These are phyloP conservation scores for Chydorus sphaericus DNA, from an alignment of 2,888 invertebrate genomes.

Conservation along the genomic window DNA sequence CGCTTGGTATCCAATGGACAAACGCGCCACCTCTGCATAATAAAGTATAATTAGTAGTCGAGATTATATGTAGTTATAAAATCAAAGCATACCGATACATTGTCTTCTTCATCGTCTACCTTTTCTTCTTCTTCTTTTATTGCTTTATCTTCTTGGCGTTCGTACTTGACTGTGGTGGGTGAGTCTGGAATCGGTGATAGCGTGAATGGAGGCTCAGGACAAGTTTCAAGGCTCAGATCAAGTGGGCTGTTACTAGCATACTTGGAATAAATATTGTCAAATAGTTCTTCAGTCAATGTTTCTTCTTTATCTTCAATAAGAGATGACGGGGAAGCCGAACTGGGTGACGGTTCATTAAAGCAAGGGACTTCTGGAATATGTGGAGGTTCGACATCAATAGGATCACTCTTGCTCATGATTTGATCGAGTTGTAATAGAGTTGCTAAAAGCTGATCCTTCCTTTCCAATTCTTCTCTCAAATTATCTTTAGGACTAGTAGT, in stretches of 20 bases:
- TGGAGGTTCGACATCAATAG: neutral
- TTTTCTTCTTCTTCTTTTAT: too few relatives aligned
- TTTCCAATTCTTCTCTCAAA: slow-evolving; percentile 52
- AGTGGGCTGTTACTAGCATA: neutral
- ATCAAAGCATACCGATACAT: neutral
- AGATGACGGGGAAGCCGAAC: neutral
- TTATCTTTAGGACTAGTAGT: neutral
- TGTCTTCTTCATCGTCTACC: neutral
- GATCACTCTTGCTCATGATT: neutral
- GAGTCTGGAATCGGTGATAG: neutral
- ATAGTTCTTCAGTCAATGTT: too few relatives aligned
- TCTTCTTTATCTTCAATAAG: neutral
- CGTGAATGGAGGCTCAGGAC: neutral
- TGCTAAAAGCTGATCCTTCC: slow-evolving; percentile 56
- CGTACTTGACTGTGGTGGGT: neutral
- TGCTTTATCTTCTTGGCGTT: too few relatives aligned
- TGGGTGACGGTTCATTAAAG: neutral
- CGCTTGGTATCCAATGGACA: neutral
- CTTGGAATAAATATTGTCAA: neutral
- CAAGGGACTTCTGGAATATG: neutral
- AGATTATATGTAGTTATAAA: neutral
- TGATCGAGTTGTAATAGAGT: slow-evolving; percentile 40
- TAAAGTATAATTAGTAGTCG: neutral
- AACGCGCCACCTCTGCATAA: neutral
- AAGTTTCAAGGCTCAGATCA: neutral